Percentiles rank a stretch among this genome's conserved stretches.
Conservation (phyloP, 2,888 invertebrate species). For the Campaea margaritaria region DNA sequence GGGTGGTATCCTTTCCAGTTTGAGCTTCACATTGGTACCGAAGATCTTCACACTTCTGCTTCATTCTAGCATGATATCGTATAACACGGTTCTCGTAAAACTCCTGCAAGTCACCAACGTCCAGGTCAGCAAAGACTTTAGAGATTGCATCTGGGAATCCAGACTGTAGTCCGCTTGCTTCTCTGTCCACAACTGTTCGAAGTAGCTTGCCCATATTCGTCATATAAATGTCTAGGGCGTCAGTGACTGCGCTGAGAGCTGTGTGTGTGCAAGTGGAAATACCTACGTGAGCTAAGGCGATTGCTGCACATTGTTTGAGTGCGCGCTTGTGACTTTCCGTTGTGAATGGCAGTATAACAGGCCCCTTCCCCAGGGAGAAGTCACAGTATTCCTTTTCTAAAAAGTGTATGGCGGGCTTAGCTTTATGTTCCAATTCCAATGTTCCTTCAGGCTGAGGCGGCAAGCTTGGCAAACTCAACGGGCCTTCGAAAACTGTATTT, state of each 20-base stretch:
- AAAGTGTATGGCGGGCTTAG: constrained; percentile 70
- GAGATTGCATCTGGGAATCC: constrained; percentile 78
- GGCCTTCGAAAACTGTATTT: constrained; percentile 68
- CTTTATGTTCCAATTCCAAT: constrained; percentile 65
- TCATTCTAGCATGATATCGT: constrained; percentile 70
- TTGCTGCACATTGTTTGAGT: constrained; percentile 75
- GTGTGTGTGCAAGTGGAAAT: constrained; percentile 71
- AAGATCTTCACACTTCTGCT: constrained; percentile 65
- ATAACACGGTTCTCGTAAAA: constrained; percentile 76
- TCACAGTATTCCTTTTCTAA: constrained; percentile 75
- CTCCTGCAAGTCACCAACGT: constrained; percentile 73
- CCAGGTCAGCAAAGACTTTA: constrained; percentile 78
- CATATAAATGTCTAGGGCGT: constrained; percentile 73
- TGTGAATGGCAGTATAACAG: constrained; percentile 74
- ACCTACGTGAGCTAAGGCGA: constrained; percentile 76
- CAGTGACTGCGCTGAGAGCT: constrained; percentile 70
- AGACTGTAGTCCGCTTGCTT: constrained; percentile 71
- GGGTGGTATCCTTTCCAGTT: constrained; percentile 68
- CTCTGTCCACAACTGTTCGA: constrained; percentile 71
- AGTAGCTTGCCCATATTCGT: constrained; percentile 77
- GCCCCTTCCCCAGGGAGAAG: constrained; percentile 76
- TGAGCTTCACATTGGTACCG: constrained; percentile 66
- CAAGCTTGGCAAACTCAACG: constrained; percentile 63
- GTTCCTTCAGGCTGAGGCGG: constrained; percentile 64
- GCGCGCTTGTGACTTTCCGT: constrained; percentile 78